A percentile compares a stretch with the other conserved stretches of the same genome.
These are phyloP conservation scores for Philaenus spumarius DNA, from an alignment of 1,140 invertebrate species.

Conservation along the genomic window DNA sequence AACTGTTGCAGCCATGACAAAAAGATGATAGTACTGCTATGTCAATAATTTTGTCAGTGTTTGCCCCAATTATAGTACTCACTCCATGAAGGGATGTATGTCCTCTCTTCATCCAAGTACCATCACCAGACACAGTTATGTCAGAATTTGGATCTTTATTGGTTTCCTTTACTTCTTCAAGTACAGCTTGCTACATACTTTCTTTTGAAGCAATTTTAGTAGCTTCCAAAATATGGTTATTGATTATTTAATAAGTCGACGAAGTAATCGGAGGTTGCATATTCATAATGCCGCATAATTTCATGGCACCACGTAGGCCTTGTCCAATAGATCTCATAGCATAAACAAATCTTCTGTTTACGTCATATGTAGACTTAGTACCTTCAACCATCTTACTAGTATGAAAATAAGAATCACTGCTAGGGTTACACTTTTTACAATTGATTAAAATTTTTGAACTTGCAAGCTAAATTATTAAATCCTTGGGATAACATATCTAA, in stretches of 20 bases:
- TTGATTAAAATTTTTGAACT: background rate
- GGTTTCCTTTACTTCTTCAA: conserved; percentile 15
- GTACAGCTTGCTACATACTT: background rate
- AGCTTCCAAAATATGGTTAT: background rate
- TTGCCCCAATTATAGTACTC: conserved; percentile 22
- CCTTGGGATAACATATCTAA: background rate
- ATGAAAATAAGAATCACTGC: background rate
- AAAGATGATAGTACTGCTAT: conserved; percentile 17
- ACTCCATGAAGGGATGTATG: conserved; percentile 20
- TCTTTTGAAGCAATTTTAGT: background rate
- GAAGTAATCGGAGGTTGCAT: background rate
- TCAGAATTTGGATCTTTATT: conserved; percentile 8
- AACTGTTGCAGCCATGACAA: conserved; percentile 15
- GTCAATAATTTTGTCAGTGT: conserved; percentile 23
- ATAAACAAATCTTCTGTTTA: conserved; percentile 3
- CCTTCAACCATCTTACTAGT: background rate
- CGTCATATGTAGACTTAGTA: background rate
- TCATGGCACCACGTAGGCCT: background rate
- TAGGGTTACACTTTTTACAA: background rate
- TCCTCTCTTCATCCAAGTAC: conserved; percentile 23
- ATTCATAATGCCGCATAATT: conserved; percentile 1
- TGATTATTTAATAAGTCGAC: background rate
- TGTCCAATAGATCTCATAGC: background rate
- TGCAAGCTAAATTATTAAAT: background rate
- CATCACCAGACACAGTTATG: conserved; percentile 27